Conservation (phyloP, 2,888 invertebrate genomes). For the Chymomyza amoena region DNA sequence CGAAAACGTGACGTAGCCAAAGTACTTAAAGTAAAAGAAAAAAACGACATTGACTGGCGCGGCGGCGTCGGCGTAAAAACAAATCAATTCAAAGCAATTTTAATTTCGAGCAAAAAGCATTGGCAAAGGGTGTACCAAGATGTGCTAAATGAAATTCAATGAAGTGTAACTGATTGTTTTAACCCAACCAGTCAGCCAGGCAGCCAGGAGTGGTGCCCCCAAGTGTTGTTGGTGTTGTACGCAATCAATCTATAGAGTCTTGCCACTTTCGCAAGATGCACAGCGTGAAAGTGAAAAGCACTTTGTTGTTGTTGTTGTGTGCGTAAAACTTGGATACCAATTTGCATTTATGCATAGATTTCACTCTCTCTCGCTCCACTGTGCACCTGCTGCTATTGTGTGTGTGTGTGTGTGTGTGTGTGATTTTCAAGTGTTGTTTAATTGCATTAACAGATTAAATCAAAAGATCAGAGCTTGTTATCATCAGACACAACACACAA, state of each 20-base stretch:
- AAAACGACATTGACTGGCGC: neutral
- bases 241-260: neutral
- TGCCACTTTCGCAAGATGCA: neutral
- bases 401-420: conserved; percentile 20
- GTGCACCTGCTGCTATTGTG: conserved; percentile 16
- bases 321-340: conserved; percentile 8
- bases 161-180: conserved; percentile 46
- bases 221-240: conserved; percentile 32
- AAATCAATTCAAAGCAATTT: conserved; percentile 51
- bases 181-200: conserved; percentile 11
- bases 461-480: conserved; percentile 34
- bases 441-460: neutral
- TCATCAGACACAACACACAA: conserved; percentile 24
- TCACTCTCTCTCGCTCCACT: neutral
- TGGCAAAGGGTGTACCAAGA: neutral
- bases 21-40: conserved; percentile 1
- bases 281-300: conserved; percentile 48
- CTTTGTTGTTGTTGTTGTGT: conserved; percentile 12
- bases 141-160: conserved; percentile 16
- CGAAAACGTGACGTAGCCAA: conserved; percentile 20
- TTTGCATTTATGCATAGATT: conserved; percentile 17
- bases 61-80: conserved; percentile 26
- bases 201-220: no score
- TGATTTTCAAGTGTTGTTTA: neutral
- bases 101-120: neutral